A percentile compares a stretch with the other conserved stretches of the same genome.
Evolutionary conservation across 2,113 vertebrate genomes (phyloP).

Genomic region (Amazona vittata): DNA sequence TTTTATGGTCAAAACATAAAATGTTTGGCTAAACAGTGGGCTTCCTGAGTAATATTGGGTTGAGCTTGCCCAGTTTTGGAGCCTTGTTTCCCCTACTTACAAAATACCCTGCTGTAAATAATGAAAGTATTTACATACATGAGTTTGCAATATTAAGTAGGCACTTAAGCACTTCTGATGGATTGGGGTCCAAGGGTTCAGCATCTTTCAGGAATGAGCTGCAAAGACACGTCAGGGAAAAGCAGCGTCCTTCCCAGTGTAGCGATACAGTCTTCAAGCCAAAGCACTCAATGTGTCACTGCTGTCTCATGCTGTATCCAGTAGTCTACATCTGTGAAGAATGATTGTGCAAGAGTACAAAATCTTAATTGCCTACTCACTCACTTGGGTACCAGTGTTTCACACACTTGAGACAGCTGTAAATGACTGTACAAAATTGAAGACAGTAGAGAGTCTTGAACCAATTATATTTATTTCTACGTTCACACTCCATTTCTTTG

Average conservation of each 20-base stretch:
- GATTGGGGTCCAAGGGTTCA: neutral
- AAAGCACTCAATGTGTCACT: rapidly evolving
- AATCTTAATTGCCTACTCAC: conserved; percentile 39
- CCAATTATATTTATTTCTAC: conserved; percentile 35
- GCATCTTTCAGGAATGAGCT: neutral
- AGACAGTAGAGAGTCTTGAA: conserved; percentile 43
- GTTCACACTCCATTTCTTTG: conserved; percentile 1
- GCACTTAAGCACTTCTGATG: neutral
- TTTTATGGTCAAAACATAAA: neutral
- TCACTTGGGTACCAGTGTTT: conserved; percentile 45
- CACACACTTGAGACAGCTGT: conserved; percentile 26
- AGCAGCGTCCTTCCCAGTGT: neutral
- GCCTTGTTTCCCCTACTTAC: neutral
- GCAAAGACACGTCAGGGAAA: neutral
- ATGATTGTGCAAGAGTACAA: neutral
- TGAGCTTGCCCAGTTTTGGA: neutral
- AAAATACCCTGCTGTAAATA: neutral
- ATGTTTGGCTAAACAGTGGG: neutral
- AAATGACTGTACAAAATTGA: conserved; percentile 48
- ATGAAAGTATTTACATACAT: neutral
- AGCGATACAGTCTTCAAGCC: rapidly evolving
- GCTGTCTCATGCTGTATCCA: neutral
- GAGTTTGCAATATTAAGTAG: neutral
- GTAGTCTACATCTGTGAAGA: conserved; percentile 8
- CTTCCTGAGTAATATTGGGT: neutral